These are phyloP conservation scores for Polypterus senegalus DNA, from an alignment of 2,113 vertebrate species.

Conservation along the genomic window DNA sequence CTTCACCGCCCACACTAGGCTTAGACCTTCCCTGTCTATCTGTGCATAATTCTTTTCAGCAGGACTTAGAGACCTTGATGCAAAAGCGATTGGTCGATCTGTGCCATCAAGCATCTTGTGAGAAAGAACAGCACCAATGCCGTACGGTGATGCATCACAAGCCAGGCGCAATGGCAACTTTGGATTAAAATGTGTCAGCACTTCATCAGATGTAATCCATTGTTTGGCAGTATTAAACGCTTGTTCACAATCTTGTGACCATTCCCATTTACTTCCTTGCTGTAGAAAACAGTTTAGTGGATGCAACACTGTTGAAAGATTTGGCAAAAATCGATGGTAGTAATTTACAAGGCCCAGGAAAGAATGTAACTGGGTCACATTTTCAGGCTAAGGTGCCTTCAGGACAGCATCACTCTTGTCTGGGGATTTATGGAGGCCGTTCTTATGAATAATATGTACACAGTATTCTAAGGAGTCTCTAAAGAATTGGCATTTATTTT, in stretches of 20 bases:
- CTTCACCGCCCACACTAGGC: too few relatives aligned
- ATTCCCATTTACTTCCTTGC: not conserved
- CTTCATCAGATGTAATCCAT: constrained; percentile 22
- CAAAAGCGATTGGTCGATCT: constrained; percentile 27
- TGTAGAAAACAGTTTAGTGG: constrained; percentile 1
- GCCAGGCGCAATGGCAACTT: too few relatives aligned
- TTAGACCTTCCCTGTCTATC: too few relatives aligned
- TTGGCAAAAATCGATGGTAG: not conserved
- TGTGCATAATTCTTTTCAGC: not conserved
- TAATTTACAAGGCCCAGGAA: constrained; percentile 1
- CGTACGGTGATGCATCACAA: too few relatives aligned
- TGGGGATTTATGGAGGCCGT: not conserved
- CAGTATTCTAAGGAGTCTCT: not conserved
- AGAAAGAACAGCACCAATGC: too few relatives aligned
- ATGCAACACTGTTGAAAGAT: not conserved
- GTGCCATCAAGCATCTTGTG: not conserved
- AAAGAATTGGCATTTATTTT: not conserved
- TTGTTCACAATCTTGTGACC: not conserved
- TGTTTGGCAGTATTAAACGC: constrained; percentile 10
- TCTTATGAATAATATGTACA: not conserved
- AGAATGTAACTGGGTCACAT: not conserved
- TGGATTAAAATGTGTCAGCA: too few relatives aligned
- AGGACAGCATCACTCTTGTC: not conserved
- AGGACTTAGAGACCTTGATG: constrained; percentile 26
- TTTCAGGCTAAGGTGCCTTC: not conserved